These are phyloP conservation scores for Osmoderma eremita DNA, from an alignment of 2,888 invertebrate genomes.

Conservation along the genomic window DNA sequence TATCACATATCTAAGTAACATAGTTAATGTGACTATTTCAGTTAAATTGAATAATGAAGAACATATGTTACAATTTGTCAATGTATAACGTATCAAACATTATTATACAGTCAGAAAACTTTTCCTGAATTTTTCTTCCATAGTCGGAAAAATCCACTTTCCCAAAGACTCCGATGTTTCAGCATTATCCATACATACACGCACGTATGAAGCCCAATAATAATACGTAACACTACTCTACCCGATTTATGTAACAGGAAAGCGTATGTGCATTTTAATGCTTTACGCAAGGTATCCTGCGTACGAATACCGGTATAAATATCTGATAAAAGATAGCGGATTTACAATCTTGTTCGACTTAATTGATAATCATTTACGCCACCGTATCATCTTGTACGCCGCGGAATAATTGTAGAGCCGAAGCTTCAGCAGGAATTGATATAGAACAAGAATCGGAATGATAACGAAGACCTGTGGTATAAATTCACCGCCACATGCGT, in stretches of 20 bases:
- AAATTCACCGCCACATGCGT: not conserved
- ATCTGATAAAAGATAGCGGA: slow-evolving; percentile 37
- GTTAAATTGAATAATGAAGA: no score
- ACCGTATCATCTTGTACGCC: slow-evolving; percentile 19
- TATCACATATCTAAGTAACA: no score
- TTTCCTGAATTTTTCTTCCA: no score
- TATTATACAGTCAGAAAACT: no score
- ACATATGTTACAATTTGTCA: no score
- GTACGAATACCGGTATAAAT: slow-evolving; percentile 15
- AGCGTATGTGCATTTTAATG: slow-evolving; percentile 13
- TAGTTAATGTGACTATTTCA: no score
- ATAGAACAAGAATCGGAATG: slow-evolving; percentile 3
- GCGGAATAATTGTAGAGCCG: slow-evolving; percentile 14
- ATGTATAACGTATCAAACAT: no score
- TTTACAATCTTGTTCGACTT: slow-evolving; percentile 40
- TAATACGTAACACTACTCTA: no score
- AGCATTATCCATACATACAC: no score
- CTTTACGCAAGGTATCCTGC: slow-evolving; percentile 13
- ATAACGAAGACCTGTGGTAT: not conserved
- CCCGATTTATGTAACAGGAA: slow-evolving; percentile 13
- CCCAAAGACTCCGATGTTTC: no score
- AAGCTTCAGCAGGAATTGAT: not conserved
- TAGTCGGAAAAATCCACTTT: no score
- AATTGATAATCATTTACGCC: slow-evolving; percentile 41
- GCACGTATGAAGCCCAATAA: no score